These are phyloP conservation scores for Caenorhabditis latens DNA, from an alignment of 1,140 invertebrate genomes.

Conservation along the genomic window DNA sequence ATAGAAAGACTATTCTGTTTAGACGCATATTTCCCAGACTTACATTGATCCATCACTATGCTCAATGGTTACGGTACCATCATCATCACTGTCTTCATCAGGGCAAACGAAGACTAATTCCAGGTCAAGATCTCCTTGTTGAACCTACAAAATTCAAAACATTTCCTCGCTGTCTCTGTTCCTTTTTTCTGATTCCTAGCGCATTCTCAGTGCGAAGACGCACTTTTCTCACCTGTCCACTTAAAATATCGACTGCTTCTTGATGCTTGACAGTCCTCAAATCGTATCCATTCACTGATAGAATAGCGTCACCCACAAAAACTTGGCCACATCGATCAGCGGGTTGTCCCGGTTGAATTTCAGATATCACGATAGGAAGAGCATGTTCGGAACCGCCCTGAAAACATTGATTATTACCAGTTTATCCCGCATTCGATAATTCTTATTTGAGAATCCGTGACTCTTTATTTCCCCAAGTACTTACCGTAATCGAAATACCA, in stretches of 20 bases:
- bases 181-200: slow-evolving; percentile 59
- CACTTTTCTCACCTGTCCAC: slow-evolving; percentile 69
- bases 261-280: slow-evolving; percentile 81
- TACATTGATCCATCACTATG: slow-evolving; percentile 67
- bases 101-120: slow-evolving; percentile 73
- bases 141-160: background rate
- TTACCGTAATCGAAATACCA: slow-evolving; percentile 85
- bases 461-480: background rate
- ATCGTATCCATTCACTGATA: slow-evolving; percentile 86
- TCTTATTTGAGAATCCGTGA: background rate
- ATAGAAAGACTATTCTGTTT: background rate
- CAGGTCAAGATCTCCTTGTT: slow-evolving; percentile 68
- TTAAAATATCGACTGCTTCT: slow-evolving; percentile 74
- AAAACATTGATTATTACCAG: slow-evolving; percentile 2
- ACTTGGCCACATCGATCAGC: slow-evolving; percentile 82
- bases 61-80: slow-evolving; percentile 71
- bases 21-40: background rate
- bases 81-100: slow-evolving; percentile 73
- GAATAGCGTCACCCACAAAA: slow-evolving; percentile 87
- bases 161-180: background rate
- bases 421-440: no score
- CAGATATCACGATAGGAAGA: slow-evolving; percentile 88
- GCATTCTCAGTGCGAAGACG: slow-evolving; percentile 61
- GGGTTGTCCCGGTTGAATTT: slow-evolving; percentile 85
- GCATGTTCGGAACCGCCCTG: slow-evolving; percentile 88